These are phyloP conservation scores for Dryocosmus kuriphilus DNA, from an alignment of 2,888 invertebrate genomes.

Conservation along the genomic window DNA sequence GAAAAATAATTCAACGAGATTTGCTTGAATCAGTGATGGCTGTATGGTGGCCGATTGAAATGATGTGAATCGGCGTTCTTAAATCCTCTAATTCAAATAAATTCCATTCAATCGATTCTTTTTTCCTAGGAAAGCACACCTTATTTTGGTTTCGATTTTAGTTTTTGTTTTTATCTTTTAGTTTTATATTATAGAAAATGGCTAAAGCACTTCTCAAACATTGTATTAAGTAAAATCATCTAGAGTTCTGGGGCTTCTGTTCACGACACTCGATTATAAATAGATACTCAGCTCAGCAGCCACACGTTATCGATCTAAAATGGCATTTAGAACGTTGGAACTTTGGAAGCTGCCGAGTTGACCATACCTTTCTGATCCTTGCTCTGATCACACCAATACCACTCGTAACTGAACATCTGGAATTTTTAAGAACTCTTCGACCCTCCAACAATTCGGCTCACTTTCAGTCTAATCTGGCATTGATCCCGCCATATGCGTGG, in stretches of 20 bases:
- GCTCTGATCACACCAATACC: conserved; percentile 20
- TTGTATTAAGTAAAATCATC: conserved; percentile 6
- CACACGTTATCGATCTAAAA: conserved; percentile 28
- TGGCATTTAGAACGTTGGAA: conserved; percentile 17
- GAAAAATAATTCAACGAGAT: no score
- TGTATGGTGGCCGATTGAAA: no score
- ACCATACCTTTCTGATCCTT: conserved; percentile 15
- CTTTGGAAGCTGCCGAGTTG: conserved; percentile 22
- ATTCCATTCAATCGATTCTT: no score
- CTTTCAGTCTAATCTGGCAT: conserved; percentile 8
- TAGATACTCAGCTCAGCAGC: conserved; percentile 27
- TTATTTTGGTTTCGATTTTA: no score
- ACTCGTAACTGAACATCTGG: conserved; percentile 30
- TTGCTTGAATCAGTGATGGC: no score
- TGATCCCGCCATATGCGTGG: neutral
- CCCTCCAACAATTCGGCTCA: neutral
- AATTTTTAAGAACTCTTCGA: neutral
- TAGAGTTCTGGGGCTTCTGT: conserved; percentile 1
- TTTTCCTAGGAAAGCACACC: no score
- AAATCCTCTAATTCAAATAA: no score
- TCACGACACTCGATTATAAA: conserved; percentile 27
- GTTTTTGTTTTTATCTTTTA: no score
- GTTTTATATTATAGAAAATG: neutral
- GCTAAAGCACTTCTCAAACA: neutral
- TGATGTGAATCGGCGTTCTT: no score